Percentiles rank a stretch among this genome's conserved stretches.
Conservation (phyloP, 2,113 vertebrate species). For the Xenus cinereus region DNA sequence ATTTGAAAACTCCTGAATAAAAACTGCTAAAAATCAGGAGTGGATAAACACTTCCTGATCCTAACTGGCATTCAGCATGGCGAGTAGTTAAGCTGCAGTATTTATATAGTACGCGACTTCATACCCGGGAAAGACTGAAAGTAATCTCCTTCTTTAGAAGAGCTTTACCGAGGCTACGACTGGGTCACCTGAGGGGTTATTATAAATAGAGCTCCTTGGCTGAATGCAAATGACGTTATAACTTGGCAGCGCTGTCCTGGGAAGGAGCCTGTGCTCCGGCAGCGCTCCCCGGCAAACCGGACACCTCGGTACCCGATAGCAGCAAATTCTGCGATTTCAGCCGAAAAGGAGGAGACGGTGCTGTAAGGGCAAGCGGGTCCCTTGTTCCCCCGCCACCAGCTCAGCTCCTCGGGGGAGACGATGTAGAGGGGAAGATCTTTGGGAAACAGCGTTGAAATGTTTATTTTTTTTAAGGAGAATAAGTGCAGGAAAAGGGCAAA, state of each 20-base stretch:
- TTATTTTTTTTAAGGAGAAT: background rate
- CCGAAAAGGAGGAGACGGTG: background rate
- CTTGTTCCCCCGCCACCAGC: background rate
- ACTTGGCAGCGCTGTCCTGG: background rate
- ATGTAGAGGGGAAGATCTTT: background rate
- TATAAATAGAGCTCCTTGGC: slow-evolving; percentile 29
- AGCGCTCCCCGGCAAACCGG: background rate
- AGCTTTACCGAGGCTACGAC: background rate
- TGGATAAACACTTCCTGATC: slow-evolving; percentile 36
- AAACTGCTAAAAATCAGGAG: slow-evolving; percentile 17
- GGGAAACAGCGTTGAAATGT: background rate
- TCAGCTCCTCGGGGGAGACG: background rate
- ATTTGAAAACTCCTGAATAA: slow-evolving; percentile 39
- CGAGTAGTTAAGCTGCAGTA: slow-evolving; percentile 4
- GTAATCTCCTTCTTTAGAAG: slow-evolving; percentile 24
- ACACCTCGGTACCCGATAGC: background rate
- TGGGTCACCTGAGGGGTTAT: slow-evolving; percentile 39
- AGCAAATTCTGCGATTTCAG: background rate
- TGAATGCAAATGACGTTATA: background rate
- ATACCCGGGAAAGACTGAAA: background rate
- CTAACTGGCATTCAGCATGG: slow-evolving; percentile 34
- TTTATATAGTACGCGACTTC: slow-evolving; percentile 30
- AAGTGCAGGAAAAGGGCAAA: background rate
- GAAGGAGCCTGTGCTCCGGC: background rate
- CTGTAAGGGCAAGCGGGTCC: background rate